Percentiles rank a stretch among this genome's conserved stretches.
These are phyloP conservation scores for Oenanthe melanoleuca DNA, from an alignment of 2,113 vertebrate genomes.

Conservation along the genomic window DNA sequence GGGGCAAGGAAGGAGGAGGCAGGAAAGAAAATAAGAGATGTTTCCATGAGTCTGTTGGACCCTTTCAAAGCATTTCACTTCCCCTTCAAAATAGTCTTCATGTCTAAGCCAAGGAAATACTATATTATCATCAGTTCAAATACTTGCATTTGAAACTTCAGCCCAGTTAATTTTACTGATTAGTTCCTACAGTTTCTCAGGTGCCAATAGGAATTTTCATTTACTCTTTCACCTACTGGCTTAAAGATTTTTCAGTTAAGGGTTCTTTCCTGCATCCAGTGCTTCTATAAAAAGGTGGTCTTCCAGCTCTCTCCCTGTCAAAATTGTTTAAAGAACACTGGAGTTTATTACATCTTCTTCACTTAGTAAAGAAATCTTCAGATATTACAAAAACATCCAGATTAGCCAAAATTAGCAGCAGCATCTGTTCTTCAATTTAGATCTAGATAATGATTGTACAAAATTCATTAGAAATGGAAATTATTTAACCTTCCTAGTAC, in stretches of 20 bases:
- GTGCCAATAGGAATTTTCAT: not conserved
- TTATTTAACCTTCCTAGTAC: not conserved
- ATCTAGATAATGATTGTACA: not conserved
- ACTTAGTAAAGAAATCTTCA: not conserved
- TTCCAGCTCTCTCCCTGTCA: not conserved
- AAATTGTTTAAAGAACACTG: not conserved
- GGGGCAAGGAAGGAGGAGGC: not conserved
- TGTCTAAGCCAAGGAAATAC: not conserved
- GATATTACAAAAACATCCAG: not conserved
- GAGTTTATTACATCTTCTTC: not conserved
- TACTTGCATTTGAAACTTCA: not conserved
- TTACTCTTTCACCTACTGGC: not conserved
- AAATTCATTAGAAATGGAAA: not conserved
- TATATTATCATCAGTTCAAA: not conserved
- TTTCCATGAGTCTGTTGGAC: not conserved
- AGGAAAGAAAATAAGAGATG: not conserved
- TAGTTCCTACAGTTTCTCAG: not conserved
- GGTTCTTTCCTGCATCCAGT: not conserved
- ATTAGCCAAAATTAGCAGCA: not conserved
- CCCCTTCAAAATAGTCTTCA: not conserved
- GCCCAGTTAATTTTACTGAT: not conserved
- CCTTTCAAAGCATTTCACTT: not conserved
- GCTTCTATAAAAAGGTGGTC: not conserved
- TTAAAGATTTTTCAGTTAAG: not conserved
- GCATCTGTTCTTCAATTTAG: not conserved